Evolutionary conservation across 2,113 vertebrate species (phyloP).

Genomic region (Catharus bicknelli): DNA sequence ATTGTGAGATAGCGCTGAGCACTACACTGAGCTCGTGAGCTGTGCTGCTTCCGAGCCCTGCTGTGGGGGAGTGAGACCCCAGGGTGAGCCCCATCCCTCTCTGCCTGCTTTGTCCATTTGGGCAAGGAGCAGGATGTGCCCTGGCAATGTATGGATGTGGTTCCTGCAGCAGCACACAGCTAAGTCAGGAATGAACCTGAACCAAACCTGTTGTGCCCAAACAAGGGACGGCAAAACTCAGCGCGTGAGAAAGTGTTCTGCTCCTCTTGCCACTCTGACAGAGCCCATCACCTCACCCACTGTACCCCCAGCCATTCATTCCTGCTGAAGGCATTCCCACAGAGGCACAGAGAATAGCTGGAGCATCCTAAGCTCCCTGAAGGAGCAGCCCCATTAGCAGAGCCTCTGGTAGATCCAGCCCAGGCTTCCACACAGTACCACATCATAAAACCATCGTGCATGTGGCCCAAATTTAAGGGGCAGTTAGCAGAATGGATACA

Average conservation of each 20-base stretch:
- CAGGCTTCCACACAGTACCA: constrained; percentile 66
- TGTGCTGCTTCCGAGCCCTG: not conserved
- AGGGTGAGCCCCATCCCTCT: fast-evolving
- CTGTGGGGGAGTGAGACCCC: not conserved
- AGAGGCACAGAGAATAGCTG: not conserved
- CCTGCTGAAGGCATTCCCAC: not conserved
- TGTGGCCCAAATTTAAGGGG: constrained; percentile 72
- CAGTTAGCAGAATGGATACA: constrained; percentile 69
- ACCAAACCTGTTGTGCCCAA: not conserved
- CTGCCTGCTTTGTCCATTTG: not conserved
- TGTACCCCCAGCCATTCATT: not conserved
- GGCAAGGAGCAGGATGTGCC: not conserved
- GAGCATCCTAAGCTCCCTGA: not conserved
- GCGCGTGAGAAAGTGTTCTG: not conserved
- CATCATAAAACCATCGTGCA: constrained; percentile 69
- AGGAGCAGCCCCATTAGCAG: constrained; percentile 39
- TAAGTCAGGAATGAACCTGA: not conserved
- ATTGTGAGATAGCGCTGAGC: not conserved
- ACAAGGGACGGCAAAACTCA: not conserved
- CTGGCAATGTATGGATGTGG: not conserved
- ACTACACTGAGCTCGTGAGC: not conserved
- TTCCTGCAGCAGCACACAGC: not conserved
- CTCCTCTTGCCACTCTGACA: fast-evolving
- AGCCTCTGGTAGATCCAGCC: constrained; percentile 33
- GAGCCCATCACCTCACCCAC: not conserved